Base-by-base conservation (phyloP, 1,140 invertebrate species). In the Formica exsecta region DNA sequence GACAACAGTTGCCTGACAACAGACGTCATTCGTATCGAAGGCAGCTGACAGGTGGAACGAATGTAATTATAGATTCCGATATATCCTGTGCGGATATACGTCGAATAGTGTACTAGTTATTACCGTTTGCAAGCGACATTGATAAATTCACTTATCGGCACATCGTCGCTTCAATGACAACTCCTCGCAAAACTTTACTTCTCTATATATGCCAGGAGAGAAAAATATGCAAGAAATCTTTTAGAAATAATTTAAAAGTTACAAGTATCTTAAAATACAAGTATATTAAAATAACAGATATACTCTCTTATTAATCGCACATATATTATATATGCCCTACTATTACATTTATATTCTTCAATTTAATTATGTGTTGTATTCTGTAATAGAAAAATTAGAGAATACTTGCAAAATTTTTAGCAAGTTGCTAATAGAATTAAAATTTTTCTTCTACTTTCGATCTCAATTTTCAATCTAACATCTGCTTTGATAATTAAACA, bases 21-120 rank as follows among this genome's bases (percentile, higher is more conserved):
- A 36, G 22, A 70, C 48, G 64, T 70, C 77, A 70, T 57, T 80
- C 22, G 76, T 80, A 57, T 41, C 65, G 22, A 41, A 41, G 77
- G 29, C 64, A 70, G 65, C 36, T 80, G 77, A 80, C 77, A 80
- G 77, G 48, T 80, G 77, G 65, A 16, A 80, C 48, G 77, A 80
- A 80, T 80, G 65, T 80, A 65, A 80, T 80, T 80, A 80, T 70
- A 80, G 77, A 80, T 80, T 70, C 64, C 54, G 41, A 70, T 80
- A 70, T 80, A 80, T 80, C 77, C 77, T 80, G n/a, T n/a, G 51
- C 48, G 64, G 77, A 70, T 65, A 44, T 48, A 70, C 51, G 65
- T 80, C 77, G 65, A 80, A 80, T 65, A 38, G 51, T 59, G 48
- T 41, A 41, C 65, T 41, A 80, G 77, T 80, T 80, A 80, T 80